These are phyloP conservation scores for Ophioninae sp. DNA, from an alignment of 2,888 invertebrate species.

Conservation along the genomic window DNA sequence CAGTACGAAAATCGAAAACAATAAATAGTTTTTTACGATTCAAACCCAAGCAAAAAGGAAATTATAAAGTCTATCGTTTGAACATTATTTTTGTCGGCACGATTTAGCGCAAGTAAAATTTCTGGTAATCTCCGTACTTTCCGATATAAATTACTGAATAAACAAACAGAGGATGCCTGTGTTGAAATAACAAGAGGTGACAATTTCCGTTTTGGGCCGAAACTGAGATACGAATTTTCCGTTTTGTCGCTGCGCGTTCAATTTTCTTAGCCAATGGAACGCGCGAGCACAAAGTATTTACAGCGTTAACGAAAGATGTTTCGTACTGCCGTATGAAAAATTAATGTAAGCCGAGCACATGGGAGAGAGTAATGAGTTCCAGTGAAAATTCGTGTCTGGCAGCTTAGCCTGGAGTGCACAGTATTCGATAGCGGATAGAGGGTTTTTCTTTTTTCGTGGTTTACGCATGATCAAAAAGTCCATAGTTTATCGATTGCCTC, in stretches of 20 bases:
- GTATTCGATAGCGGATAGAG: slow-evolving; percentile 64
- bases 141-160: not conserved
- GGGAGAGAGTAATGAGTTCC: not conserved
- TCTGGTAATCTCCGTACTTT: not conserved
- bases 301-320: slow-evolving; percentile 3
- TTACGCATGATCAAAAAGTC: slow-evolving; percentile 81
- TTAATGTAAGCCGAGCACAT: not conserved
- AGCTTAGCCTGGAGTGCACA: slow-evolving; percentile 41
- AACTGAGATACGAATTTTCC: slow-evolving; percentile 49
- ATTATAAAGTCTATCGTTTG: not conserved
- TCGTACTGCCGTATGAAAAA: slow-evolving; percentile 27
- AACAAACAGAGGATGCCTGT: not conserved
- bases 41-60: not conserved
- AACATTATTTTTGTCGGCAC: not conserved
- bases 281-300: slow-evolving; percentile 18
- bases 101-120: not conserved
- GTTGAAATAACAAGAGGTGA: slow-evolving; percentile 10
- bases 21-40: not conserved
- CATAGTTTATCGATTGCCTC: slow-evolving; percentile 81
- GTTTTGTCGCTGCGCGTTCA: slow-evolving; percentile 23
- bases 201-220: slow-evolving; percentile 18
- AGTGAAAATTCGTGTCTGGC: slow-evolving; percentile 46
- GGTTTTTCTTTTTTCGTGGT: slow-evolving; percentile 58
- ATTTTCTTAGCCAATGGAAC: slow-evolving; percentile 13
- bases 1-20: not conserved